These are phyloP conservation scores for Sclerurus mexicanus DNA, from an alignment of 2,113 vertebrate species.

Conservation along the genomic window DNA sequence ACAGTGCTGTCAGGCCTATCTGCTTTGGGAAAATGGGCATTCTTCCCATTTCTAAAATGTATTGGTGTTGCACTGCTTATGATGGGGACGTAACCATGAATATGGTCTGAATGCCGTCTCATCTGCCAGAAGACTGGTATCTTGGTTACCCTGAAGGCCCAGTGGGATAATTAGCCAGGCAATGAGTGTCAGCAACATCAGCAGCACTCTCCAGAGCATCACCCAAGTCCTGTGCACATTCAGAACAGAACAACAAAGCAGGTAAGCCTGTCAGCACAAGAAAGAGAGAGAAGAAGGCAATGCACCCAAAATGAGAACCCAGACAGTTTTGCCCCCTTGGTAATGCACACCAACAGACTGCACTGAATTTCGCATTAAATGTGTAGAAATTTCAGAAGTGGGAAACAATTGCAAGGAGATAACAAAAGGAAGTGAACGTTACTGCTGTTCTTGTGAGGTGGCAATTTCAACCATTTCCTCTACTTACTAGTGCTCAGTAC, in stretches of 20 bases:
- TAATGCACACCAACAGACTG: neutral
- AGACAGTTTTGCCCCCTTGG: neutral
- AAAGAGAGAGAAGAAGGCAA: neutral
- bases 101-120: neutral
- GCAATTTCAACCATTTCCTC: neutral
- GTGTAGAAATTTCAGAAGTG: neutral
- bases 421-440: neutral
- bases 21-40: neutral
- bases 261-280: neutral
- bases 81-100: neutral
- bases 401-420: neutral
- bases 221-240: accelerated
- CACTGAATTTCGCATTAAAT: neutral
- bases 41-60: neutral
- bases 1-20: neutral
- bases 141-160: neutral
- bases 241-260: neutral
- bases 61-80: neutral
- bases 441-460: neutral
- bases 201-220: neutral
- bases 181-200: neutral
- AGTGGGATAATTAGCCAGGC: no score
- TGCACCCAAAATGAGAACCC: neutral
- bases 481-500: neutral
- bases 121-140: neutral